Percentiles rank a stretch among this genome's conserved stretches.
These are phyloP conservation scores for Echinops telfairi DNA, from an alignment of 2,113 vertebrate species.

Conservation along the genomic window DNA sequence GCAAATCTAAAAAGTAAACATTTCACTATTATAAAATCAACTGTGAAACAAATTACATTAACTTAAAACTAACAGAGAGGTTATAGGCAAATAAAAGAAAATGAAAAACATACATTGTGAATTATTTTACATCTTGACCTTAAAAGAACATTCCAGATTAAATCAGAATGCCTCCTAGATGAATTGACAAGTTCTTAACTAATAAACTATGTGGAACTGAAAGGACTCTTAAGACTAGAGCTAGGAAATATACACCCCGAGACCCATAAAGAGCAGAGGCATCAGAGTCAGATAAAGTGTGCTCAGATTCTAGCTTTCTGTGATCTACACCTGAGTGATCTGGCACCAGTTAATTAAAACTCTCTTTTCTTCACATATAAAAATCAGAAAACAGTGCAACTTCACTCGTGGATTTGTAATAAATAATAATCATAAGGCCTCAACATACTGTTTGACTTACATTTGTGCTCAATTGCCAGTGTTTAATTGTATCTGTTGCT, in stretches of 20 bases:
- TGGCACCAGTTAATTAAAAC: neutral
- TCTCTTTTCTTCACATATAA: neutral
- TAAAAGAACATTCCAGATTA: neutral
- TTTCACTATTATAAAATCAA: neutral
- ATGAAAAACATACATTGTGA: neutral
- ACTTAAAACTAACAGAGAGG: neutral
- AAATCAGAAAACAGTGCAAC: neutral
- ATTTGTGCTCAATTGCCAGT: neutral
- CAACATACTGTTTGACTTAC: neutral
- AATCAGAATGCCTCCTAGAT: neutral
- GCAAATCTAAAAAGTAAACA: neutral
- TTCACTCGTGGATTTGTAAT: neutral
- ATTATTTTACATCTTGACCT: slow-evolving; percentile 21
- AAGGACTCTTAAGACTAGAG: neutral
- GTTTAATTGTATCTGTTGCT: neutral
- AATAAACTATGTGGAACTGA: neutral
- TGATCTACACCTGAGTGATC: neutral
- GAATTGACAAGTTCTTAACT: neutral
- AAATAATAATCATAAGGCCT: neutral
- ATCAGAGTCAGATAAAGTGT: neutral
- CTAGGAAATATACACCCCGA: neutral
- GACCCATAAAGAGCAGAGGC: neutral
- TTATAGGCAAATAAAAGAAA: neutral
- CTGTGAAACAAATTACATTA: neutral
- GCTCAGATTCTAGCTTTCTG: neutral